Conservation (phyloP, 35 echinoderm and acorn worm genomes). For the Apostichopus californicus region DNA sequence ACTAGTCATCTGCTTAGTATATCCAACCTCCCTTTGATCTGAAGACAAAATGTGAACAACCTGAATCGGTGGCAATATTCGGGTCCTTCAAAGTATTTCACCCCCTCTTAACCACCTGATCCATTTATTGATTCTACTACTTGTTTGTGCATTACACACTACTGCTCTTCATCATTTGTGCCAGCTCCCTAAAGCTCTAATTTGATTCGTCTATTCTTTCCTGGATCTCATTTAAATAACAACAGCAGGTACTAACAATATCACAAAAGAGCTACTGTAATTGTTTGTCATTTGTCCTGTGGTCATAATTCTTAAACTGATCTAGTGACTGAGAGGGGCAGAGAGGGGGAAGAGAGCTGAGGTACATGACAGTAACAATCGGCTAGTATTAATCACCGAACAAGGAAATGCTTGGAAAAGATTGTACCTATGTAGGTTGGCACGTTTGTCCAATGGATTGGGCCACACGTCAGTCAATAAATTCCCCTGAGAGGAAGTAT, state of each 20-base stretch:
- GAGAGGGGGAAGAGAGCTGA: no score
- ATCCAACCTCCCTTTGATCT: background rate
- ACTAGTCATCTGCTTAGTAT: no score
- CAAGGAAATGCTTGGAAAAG: no score
- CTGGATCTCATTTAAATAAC: conserved; percentile 17
- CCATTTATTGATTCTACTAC: conserved; percentile 18
- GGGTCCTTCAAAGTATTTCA: conserved; percentile 15
- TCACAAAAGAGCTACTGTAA: conserved; percentile 26
- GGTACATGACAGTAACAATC: no score
- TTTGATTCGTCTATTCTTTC: background rate
- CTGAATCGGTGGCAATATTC: background rate
- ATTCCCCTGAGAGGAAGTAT: no score
- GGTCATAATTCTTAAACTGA: background rate
- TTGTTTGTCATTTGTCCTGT: conserved; percentile 1
- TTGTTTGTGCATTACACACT: conserved; percentile 46
- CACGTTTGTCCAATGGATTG: no score
- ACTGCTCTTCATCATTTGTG: background rate
- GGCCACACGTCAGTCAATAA: no score
- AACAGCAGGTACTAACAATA: background rate
- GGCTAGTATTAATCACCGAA: no score
- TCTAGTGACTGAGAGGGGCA: no score
- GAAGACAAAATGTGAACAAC: background rate
- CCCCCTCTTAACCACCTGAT: conserved; percentile 8
- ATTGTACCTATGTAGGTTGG: no score
- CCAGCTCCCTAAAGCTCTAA: background rate